Conservation (phyloP, 2,888 invertebrate species). For the Platycheirus albimanus region DNA sequence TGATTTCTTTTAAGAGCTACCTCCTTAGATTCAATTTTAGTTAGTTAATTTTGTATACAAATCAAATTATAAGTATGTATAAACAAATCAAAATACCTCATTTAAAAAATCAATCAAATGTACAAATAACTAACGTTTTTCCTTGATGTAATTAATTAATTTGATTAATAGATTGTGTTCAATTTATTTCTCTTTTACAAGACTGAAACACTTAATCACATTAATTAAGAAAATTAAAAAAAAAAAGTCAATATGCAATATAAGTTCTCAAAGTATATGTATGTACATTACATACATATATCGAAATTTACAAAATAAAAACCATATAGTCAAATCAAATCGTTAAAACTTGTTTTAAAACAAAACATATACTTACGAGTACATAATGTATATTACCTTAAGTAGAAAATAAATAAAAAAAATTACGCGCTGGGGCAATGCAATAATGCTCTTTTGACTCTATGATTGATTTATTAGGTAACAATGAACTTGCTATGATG, state of each 20-base stretch:
- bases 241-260: constrained; percentile 41
- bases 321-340: constrained; percentile 22
- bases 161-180: constrained; percentile 57
- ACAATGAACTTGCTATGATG: constrained; percentile 1
- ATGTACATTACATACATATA: too few relatives aligned
- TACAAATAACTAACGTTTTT: constrained; percentile 71
- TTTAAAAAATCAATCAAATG: constrained; percentile 75
- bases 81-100: constrained; percentile 64
- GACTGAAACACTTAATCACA: constrained; percentile 61
- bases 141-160: constrained; percentile 33
- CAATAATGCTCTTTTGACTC: constrained; percentile 75
- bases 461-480: constrained; percentile 6
- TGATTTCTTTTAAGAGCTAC: constrained; percentile 73
- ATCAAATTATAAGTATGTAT: constrained; percentile 53
- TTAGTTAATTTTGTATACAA: constrained; percentile 31
- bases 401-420: constrained; percentile 36
- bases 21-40: constrained; percentile 60
- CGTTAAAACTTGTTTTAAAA: neutral
- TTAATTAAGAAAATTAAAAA: constrained; percentile 30
- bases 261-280: neutral
- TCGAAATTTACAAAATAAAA: constrained; percentile 52
- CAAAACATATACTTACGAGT: too few relatives aligned
- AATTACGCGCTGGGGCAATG: constrained; percentile 76
- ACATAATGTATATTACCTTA: constrained; percentile 2
- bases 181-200: constrained; percentile 52